phyloP scores from a whole-genome alignment of 35 echinoderm and acorn worm species.

The Strongylocentrotus purpuratus region DNA sequence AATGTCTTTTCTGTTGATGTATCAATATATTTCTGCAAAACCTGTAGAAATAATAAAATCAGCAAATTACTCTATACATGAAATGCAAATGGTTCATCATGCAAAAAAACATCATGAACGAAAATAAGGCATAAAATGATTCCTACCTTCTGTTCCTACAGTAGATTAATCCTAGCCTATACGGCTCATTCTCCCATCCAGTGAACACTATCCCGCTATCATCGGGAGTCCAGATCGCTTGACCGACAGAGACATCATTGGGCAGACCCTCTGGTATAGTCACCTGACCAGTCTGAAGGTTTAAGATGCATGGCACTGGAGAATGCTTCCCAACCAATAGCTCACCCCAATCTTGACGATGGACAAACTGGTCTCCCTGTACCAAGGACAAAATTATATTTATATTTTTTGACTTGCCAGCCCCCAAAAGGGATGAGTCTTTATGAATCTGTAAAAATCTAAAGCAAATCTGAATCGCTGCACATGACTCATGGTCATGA shows the following conservation, averaged over 20 bases:
- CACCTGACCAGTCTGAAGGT: slow-evolving; percentile 70
- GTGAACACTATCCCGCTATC: slow-evolving; percentile 79
- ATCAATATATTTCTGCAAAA: no score
- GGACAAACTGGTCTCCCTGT: slow-evolving; percentile 81
- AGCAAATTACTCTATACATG: no score
- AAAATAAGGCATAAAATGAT: not conserved
- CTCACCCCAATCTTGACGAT: slow-evolving; percentile 91
- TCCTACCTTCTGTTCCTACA: slow-evolving; percentile 84
- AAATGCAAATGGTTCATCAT: no score
- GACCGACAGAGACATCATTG: slow-evolving; percentile 77
- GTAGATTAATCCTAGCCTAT: slow-evolving; percentile 75
- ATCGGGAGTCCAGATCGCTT: slow-evolving; percentile 84
- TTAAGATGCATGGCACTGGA: slow-evolving; percentile 76
- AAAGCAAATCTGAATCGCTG: no score
- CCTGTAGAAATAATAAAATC: no score
- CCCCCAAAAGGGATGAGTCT: no score
- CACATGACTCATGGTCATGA: no score
- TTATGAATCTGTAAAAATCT: no score
- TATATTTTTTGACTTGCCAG: no score
- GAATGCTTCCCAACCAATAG: slow-evolving; percentile 64
- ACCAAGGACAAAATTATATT: not conserved
- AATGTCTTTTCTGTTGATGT: no score
- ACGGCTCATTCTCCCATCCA: slow-evolving; percentile 75
- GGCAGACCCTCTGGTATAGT: slow-evolving; percentile 64
- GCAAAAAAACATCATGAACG: not conserved